Base-by-base conservation (phyloP, 2,113 vertebrate genomes). In the Bagarius yarrelli region DNA sequence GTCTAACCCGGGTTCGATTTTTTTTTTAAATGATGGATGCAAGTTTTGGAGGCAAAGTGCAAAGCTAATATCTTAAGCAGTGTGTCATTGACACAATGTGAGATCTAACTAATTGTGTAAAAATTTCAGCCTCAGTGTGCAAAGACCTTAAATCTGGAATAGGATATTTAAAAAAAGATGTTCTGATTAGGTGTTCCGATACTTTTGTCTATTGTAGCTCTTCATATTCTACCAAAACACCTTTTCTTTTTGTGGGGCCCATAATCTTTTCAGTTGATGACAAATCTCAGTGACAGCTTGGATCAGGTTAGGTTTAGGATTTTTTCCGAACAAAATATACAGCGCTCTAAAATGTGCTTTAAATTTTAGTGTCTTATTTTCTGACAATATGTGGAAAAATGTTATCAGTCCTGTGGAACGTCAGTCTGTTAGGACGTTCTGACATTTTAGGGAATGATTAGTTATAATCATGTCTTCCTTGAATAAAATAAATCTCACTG, bases 391-490 rank as follows among this genome's bases (percentile, higher is more conserved):
- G 55, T 19, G 40, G n/a, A 44, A 56, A 59, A 59, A 76, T 76
- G 23, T 34, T 23, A 60, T 47, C 23, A 44, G 57, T 18, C 15
- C 32, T 76, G 55, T 55, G n/a, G 16, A 63, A 61, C 47, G 57
- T 30, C 75, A 50, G 57, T 61, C 59, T 63, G 36, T 8, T 3
- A 61, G 9, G 36, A 60, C 23, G 9, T 18, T 5, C 9, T 75
- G 44, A 25, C 67, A 60, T 60, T 44, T 60, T 27, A 76, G 21
- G 44, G 23, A 60, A 60, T 60, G n/a, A 76, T 76, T 44, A 75
- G 64, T 70, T 15, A 50, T 23, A 4, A 69, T 8, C 21, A n/a
- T 66, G 63, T 44, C 66, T 27, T 47, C 15, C 34, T 44, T 76
- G 55, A 32, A 21, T 32, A 75, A 75, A 56, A 67, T 15, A 44